These are phyloP conservation scores for Petrolisthes cinctipes DNA, from an alignment of 2,888 invertebrate species.

Conservation along the genomic window DNA sequence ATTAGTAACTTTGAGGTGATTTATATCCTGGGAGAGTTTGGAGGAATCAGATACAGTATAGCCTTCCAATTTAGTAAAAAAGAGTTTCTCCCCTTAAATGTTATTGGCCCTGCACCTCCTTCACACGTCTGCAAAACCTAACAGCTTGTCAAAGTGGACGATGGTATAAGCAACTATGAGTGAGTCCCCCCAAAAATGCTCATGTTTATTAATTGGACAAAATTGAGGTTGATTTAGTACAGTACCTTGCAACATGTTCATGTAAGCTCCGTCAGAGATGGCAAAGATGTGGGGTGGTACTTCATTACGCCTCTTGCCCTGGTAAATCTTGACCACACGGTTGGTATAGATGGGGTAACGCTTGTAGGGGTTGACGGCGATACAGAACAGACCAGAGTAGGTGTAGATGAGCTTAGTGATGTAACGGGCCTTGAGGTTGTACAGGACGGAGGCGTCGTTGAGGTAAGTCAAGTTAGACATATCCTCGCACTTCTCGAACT, in stretches of 20 bases:
- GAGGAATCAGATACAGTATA: too few relatives aligned
- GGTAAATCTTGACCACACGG: slow-evolving; percentile 73
- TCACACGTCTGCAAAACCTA: too few relatives aligned
- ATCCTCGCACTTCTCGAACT: slow-evolving; percentile 98
- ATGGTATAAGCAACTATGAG: too few relatives aligned
- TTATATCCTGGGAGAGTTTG: too few relatives aligned
- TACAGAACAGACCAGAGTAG: slow-evolving; percentile 66
- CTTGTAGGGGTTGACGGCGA: slow-evolving; percentile 74
- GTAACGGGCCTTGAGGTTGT: slow-evolving; percentile 98
- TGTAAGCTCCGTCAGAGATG: slow-evolving; percentile 75
- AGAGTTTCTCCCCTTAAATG: too few relatives aligned
- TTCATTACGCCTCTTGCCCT: slow-evolving; percentile 74
- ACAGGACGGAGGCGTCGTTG: slow-evolving; percentile 98
- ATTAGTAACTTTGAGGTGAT: too few relatives aligned
- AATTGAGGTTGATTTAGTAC: too few relatives aligned
- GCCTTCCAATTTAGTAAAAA: too few relatives aligned
- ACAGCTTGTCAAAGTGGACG: too few relatives aligned
- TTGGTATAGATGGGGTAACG: slow-evolving; percentile 75
- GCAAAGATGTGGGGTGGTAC: slow-evolving; percentile 76
- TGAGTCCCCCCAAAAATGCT: too few relatives aligned
- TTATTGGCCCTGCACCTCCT: too few relatives aligned
- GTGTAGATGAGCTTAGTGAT: slow-evolving; percentile 93
- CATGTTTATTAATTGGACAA: too few relatives aligned
- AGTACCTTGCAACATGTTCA: slow-evolving; percentile 75
- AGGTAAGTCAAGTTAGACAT: slow-evolving; percentile 99